phyloP scores from a whole-genome alignment of 2,888 invertebrate species.

The Exephanes ischioxanthus region DNA sequence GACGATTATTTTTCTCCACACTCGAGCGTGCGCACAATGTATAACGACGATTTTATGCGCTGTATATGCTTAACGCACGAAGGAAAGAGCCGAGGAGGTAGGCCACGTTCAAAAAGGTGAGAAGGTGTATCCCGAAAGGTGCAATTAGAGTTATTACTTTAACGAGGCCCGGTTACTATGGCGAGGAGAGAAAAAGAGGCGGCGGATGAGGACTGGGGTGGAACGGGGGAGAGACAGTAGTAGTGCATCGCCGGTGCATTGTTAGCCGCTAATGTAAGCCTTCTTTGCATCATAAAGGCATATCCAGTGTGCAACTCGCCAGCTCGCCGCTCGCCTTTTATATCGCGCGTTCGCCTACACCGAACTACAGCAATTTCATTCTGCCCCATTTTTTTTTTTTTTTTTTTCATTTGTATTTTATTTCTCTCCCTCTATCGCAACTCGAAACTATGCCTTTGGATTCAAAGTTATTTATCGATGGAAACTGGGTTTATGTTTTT shows the following conservation, averaged over 20 bases:
- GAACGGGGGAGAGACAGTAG: slow-evolving; percentile 37
- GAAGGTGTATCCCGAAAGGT: slow-evolving; percentile 77
- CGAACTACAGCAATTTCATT: slow-evolving; percentile 31
- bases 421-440: background rate
- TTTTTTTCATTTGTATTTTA: background rate
- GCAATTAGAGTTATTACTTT: slow-evolving; percentile 81
- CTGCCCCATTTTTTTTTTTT: slow-evolving; percentile 14
- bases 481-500: background rate
- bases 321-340: slow-evolving; percentile 29
- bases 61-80: slow-evolving; percentile 20
- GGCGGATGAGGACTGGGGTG: slow-evolving; percentile 48
- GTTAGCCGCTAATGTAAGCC: slow-evolving; percentile 78
- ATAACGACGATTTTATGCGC: background rate
- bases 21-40: slow-evolving; percentile 5
- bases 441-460: background rate
- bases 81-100: slow-evolving; percentile 39
- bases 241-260: slow-evolving; percentile 70
- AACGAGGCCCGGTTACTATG: slow-evolving; percentile 78
- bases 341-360: slow-evolving; percentile 10
- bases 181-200: slow-evolving; percentile 51
- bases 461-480: background rate
- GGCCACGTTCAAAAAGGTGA: slow-evolving; percentile 77
- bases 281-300: slow-evolving; percentile 79
- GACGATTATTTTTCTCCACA: background rate
- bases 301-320: slow-evolving; percentile 43